A percentile compares a stretch with the other conserved stretches of the same genome.
Conservation (phyloP, 2,888 invertebrate species). For the Eristalinus aeneus region DNA sequence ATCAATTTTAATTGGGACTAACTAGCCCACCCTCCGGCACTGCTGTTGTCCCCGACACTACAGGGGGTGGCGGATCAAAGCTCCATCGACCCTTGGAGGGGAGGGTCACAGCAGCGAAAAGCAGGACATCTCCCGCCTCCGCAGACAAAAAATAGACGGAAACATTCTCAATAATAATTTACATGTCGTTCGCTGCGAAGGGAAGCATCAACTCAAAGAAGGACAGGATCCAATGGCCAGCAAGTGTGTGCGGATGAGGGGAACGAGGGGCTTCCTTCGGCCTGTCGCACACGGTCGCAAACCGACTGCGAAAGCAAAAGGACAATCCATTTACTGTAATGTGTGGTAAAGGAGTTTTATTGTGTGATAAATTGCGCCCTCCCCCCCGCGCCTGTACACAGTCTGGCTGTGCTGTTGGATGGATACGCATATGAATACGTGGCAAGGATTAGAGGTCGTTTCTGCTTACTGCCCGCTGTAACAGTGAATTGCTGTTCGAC, state of each 20-base stretch:
- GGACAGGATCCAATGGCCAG: slow-evolving; percentile 17
- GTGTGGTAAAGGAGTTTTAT: slow-evolving; percentile 70
- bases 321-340: slow-evolving; percentile 70
- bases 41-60: slow-evolving; percentile 37
- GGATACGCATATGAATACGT: slow-evolving; percentile 61
- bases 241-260: slow-evolving; percentile 35
- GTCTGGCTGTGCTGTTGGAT: background rate
- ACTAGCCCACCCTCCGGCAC: slow-evolving; percentile 23
- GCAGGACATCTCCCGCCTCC: slow-evolving; percentile 28
- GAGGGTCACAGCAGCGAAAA: slow-evolving; percentile 12
- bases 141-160: slow-evolving; percentile 49
- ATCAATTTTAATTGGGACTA: slow-evolving; percentile 69
- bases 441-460: slow-evolving; percentile 66
- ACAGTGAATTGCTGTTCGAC: slow-evolving; percentile 42
- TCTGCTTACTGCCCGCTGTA: slow-evolving; percentile 25
- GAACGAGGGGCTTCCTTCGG: slow-evolving; percentile 10
- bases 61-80: slow-evolving; percentile 38
- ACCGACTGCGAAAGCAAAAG: slow-evolving; percentile 56
- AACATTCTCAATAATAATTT: slow-evolving; percentile 70
- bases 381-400: background rate
- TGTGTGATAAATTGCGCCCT: slow-evolving; percentile 65
- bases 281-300: slow-evolving; percentile 45
- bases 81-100: slow-evolving; percentile 54
- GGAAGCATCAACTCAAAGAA: background rate
- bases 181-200: slow-evolving; percentile 60